Evolutionary conservation across 2,888 invertebrate genomes (phyloP), one percentile per base, ranked within the genome.

Genomic region (Drosophila cracens): DNA sequence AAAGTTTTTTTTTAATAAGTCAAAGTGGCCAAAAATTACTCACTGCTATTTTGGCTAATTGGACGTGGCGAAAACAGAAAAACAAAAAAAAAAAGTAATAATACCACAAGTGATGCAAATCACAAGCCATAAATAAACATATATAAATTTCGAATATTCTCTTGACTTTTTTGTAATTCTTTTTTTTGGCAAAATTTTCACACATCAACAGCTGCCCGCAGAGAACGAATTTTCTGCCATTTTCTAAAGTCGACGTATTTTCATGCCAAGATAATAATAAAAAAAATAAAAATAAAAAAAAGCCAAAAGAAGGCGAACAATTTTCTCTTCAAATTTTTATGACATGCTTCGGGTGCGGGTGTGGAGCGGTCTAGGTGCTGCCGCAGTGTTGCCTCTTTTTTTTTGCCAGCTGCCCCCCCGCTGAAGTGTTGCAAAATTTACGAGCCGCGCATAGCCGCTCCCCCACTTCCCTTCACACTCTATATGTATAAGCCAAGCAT

Each of bases 31-130:
- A 33, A 64, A 61, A 73, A 51, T 70, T 60, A 62, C 53, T 31
- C 13, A 38, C 16, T 46, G 68, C 68, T 79, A 76, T 86, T 88
- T 85, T 86, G 74, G 70, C 83, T 85, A 86, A 85, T 85, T 88
- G 89, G 64, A 21, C 27, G 64, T 66, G 74, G 56, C 64, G 31
- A 65, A 58, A 63, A 51, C 25, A 48, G 46, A 64, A 64, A 61
- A 53, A 36, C 1, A 36, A 2, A 18, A 6, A 18, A 3, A 7
- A 63, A 66, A 40, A 11, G 65, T 29, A 70, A 33, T 64, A 68
- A 64, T 67, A 61, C 49, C 49, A 56, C 62, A 64, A 80, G 57
- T 69, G 73, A 70, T 65, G 78, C 74, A 68, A 75, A 73, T 76
- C 81, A 40, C 33, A 67, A 73, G 70, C 61, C 81, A 65, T 81